A percentile compares a stretch with the other conserved stretches of the same genome.
These are phyloP conservation scores for Nomada goodeniana DNA, from an alignment of 2,888 invertebrate species.

Conservation along the genomic window DNA sequence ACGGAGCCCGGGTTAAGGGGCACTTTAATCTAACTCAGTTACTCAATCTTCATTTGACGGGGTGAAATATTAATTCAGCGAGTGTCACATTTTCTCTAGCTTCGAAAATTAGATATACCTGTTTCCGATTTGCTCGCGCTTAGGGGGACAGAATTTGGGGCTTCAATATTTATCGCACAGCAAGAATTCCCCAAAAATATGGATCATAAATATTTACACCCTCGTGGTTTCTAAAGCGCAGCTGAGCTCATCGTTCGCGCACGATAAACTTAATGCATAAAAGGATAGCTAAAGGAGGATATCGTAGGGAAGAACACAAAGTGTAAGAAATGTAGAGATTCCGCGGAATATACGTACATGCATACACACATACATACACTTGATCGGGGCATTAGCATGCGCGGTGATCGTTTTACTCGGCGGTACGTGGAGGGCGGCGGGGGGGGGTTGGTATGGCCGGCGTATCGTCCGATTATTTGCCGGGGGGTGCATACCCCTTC, in stretches of 20 bases:
- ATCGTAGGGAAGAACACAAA: conserved; percentile 24
- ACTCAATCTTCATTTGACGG: conserved; percentile 14
- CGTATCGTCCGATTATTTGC: conserved; percentile 80
- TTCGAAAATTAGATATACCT: neutral
- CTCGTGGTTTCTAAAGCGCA: too few relatives aligned
- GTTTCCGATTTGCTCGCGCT: neutral
- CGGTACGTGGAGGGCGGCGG: conserved; percentile 36
- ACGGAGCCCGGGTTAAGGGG: neutral
- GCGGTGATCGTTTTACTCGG: conserved; percentile 70
- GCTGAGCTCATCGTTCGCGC: too few relatives aligned
- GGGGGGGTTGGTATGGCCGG: conserved; percentile 57
- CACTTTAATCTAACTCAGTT: conserved; percentile 30
- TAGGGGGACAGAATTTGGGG: neutral
- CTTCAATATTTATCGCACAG: too few relatives aligned
- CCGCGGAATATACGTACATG: neutral
- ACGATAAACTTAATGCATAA: neutral
- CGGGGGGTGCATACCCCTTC: conserved; percentile 64
- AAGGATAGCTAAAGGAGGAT: conserved; percentile 9
- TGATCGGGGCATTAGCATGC: conserved; percentile 70
- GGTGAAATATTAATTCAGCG: neutral
- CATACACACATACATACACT: conserved; percentile 4
- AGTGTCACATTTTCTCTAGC: neutral
- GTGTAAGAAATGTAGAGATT: conserved; percentile 23
- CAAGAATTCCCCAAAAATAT: too few relatives aligned
- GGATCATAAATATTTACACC: too few relatives aligned